These are phyloP conservation scores for Cariama cristata DNA, from an alignment of 2,113 vertebrate species.

Conservation along the genomic window DNA sequence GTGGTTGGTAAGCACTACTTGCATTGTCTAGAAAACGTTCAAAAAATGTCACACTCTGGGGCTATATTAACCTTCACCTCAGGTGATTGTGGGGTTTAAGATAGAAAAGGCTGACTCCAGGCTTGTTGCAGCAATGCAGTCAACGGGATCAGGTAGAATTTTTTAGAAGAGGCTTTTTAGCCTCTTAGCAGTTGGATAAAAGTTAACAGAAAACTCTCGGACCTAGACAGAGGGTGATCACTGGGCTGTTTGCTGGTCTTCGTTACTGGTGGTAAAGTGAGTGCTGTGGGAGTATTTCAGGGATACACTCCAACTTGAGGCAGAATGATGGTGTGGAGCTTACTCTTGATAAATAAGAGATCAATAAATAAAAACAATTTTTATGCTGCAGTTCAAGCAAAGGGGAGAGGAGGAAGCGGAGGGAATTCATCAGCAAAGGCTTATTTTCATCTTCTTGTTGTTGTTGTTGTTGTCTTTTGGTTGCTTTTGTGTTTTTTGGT, in stretches of 20 bases:
- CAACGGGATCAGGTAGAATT: background rate
- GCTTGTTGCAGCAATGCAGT: background rate
- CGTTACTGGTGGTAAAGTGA: background rate
- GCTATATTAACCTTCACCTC: background rate
- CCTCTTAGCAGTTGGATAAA: background rate
- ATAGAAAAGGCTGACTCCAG: background rate
- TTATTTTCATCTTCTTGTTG: background rate
- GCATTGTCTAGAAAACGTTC: background rate
- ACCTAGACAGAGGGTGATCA: no score
- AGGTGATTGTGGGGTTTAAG: accelerated
- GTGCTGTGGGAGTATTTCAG: background rate
- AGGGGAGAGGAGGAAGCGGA: background rate
- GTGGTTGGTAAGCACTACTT: constrained; percentile 58
- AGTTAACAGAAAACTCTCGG: background rate
- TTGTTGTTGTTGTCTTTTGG: no score
- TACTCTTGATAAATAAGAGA: background rate
- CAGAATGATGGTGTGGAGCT: background rate
- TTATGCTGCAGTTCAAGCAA: background rate
- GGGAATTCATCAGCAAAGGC: background rate
- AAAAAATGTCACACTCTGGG: accelerated
- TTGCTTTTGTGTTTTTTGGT: background rate
- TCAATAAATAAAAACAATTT: background rate
- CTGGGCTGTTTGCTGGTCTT: background rate
- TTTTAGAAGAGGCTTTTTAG: background rate
- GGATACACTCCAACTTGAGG: background rate